Evolutionary conservation across 1,140 invertebrate genomes (phyloP).

Genomic region (Drosophila novamexicana): DNA sequence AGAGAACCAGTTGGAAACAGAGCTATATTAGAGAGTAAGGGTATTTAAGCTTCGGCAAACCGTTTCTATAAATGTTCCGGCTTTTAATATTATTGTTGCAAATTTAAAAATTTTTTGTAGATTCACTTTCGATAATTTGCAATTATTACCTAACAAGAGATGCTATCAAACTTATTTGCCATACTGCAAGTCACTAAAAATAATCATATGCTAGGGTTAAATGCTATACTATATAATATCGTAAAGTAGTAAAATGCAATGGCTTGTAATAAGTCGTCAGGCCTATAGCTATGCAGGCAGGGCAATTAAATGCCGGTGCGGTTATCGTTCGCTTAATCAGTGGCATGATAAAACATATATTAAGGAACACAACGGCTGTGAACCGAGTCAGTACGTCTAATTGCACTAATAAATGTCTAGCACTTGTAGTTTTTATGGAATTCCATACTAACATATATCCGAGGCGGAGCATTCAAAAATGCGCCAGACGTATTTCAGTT

Average conservation of each 20-base stretch:
- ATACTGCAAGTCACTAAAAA: background rate
- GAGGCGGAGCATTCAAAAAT: slow-evolving; percentile 40
- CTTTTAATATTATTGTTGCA: no score
- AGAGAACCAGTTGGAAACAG: no score
- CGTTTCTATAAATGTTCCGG: no score
- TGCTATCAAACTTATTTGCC: background rate
- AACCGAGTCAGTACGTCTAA: slow-evolving; percentile 33
- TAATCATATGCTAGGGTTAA: background rate
- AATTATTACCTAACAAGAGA: background rate
- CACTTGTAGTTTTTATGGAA: no score
- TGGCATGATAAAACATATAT: slow-evolving; percentile 49
- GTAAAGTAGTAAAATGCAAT: background rate
- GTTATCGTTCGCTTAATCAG: slow-evolving; percentile 51
- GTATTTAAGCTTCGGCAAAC: no score
- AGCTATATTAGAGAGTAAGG: no score
- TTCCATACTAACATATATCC: slow-evolving; percentile 7
- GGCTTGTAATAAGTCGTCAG: background rate
- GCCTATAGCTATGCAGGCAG: background rate
- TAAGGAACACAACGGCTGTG: slow-evolving; percentile 10
- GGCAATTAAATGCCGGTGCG: background rate
- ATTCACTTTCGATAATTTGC: background rate
- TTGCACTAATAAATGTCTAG: slow-evolving; percentile 47
- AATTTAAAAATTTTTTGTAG: background rate
- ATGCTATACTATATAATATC: background rate
- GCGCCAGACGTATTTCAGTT: slow-evolving; percentile 64